Evolutionary conservation across 2,888 invertebrate genomes (phyloP).

Genomic region (Hetaerina titia): DNA sequence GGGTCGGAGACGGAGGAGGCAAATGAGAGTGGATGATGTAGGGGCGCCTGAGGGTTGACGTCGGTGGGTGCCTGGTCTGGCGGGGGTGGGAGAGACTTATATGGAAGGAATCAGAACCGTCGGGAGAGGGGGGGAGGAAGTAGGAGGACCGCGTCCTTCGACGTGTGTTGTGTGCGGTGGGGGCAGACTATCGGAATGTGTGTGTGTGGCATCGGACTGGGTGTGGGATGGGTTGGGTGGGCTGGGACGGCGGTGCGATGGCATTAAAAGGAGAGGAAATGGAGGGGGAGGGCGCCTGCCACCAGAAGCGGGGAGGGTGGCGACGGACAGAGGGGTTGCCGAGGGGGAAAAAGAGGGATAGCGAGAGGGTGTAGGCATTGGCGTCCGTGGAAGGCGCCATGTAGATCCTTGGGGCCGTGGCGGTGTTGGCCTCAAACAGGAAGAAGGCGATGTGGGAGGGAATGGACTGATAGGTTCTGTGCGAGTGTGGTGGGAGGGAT

Average conservation of each 20-base stretch:
- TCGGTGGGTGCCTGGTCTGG: background rate
- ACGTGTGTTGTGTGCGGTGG: background rate
- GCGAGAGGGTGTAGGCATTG: constrained; percentile 31
- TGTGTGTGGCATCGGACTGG: constrained; percentile 7
- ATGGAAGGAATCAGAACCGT: constrained; percentile 45
- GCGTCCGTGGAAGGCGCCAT: constrained; percentile 45
- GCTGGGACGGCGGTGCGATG: background rate
- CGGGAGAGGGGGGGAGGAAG: background rate
- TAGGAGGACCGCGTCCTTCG: background rate
- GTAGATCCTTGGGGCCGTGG: constrained; percentile 12
- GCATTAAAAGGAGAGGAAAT: background rate
- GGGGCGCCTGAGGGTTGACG: background rate
- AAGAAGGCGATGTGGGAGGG: background rate
- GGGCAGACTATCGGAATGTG: constrained; percentile 40
- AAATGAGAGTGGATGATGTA: constrained; percentile 49
- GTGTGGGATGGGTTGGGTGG: background rate
- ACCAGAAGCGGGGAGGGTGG: background rate
- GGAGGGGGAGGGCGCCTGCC: background rate
- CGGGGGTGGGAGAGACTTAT: background rate
- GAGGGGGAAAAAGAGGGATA: background rate
- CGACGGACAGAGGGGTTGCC: background rate
- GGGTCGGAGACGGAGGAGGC: background rate
- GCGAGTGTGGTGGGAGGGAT: background rate
- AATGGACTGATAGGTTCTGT: background rate
- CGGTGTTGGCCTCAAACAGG: constrained; percentile 25